These are phyloP conservation scores for Doryteuthis pealeii DNA, from an alignment of 1,140 invertebrate species.

Conservation along the genomic window DNA sequence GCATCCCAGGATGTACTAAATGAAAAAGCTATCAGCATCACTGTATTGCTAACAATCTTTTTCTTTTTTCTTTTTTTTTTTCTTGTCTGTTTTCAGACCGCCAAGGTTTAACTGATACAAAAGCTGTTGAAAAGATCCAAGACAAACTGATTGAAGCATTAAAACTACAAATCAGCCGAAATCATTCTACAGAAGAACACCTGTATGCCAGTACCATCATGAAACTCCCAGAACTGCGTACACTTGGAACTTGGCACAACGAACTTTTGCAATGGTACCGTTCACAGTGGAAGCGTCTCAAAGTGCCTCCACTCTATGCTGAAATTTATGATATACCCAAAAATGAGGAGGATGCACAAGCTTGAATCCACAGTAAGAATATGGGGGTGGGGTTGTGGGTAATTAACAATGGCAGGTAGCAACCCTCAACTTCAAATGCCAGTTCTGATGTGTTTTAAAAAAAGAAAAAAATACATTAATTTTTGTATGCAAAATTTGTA, in stretches of 20 bases:
- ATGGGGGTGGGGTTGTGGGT: no score
- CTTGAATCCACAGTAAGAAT: background rate
- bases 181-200: slow-evolving; percentile 65
- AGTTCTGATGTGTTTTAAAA: no score
- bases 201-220: slow-evolving; percentile 72
- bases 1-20: no score
- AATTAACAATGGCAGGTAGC: no score
- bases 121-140: slow-evolving; percentile 77
- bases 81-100: slow-evolving; percentile 57
- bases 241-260: slow-evolving; percentile 80
- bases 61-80: no score
- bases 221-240: slow-evolving; percentile 77
- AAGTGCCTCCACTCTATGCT: slow-evolving; percentile 88
- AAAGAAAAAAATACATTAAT: no score
- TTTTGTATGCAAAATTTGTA: no score
- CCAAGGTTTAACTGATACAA: slow-evolving; percentile 77
- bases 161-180: slow-evolving; percentile 71
- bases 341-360: slow-evolving; percentile 70
- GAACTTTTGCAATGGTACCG: slow-evolving; percentile 89
- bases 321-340: slow-evolving; percentile 98
- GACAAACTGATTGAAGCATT: slow-evolving; percentile 84
- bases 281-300: slow-evolving; percentile 80
- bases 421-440: no score
- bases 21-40: no score
- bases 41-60: no score